A percentile compares a stretch with the other conserved stretches of the same genome.
Conservation (phyloP, 2,113 vertebrate species). For the Podarcis cretensis region DNA sequence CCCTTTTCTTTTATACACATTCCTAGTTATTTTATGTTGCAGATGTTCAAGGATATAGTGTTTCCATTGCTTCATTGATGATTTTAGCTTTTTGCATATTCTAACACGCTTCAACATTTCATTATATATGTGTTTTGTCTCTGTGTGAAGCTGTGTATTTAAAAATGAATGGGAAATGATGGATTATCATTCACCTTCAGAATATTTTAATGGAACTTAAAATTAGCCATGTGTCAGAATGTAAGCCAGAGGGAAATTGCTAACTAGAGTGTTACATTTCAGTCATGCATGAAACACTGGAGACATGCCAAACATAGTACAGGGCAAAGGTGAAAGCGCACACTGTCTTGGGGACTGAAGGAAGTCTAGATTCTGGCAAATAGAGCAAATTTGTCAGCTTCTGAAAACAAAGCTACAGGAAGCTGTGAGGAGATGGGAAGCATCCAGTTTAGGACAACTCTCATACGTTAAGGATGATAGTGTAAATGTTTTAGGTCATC, state of each 20-base stretch:
- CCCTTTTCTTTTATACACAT: not conserved
- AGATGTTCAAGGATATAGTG: not conserved
- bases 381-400: constrained; percentile 30
- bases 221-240: constrained; percentile 42
- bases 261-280: constrained; percentile 58
- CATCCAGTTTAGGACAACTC: not conserved
- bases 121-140: not conserved
- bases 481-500: not conserved
- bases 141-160: not conserved
- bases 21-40: not conserved
- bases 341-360: constrained; percentile 24
- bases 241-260: constrained; percentile 42
- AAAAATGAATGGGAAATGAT: constrained; percentile 36
- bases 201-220: constrained; percentile 33
- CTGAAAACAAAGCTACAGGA: constrained; percentile 15
- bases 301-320: constrained; percentile 47
- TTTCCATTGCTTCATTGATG: not conserved
- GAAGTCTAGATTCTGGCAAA: constrained; percentile 22
- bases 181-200: constrained; percentile 51
- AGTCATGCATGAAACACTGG: constrained; percentile 40
- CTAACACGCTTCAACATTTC: not conserved
- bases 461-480: not conserved
- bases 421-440: not conserved
- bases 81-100: not conserved
- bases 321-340: not conserved